phyloP scores from a whole-genome alignment of 2,113 vertebrate genomes.

The Podarcis muralis region DNA sequence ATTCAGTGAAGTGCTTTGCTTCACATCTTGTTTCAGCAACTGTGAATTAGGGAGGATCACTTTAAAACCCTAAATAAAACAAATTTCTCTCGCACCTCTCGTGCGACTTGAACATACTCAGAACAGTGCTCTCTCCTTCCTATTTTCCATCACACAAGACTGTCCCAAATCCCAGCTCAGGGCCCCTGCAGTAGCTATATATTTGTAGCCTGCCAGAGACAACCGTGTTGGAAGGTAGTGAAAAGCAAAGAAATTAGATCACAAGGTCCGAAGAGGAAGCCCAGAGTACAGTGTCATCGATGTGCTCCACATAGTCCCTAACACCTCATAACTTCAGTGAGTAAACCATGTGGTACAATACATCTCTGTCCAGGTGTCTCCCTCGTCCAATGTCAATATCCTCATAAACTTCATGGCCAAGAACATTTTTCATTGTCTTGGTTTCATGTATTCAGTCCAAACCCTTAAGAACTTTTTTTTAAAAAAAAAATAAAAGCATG shows the following conservation, averaged over 20 bases:
- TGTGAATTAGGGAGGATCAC: too few relatives aligned
- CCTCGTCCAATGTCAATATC: slow-evolving; percentile 19
- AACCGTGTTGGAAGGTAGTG: slow-evolving; percentile 3
- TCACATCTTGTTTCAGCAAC: too few relatives aligned
- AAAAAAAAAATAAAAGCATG: background rate
- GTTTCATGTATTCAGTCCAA: slow-evolving; percentile 16
- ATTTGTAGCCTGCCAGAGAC: slow-evolving; percentile 12
- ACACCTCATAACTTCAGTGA: slow-evolving; percentile 22
- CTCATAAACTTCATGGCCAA: slow-evolving; percentile 23
- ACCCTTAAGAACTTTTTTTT: background rate
- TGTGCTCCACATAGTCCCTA: background rate
- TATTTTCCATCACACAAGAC: background rate
- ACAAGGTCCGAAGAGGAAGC: slow-evolving; percentile 11
- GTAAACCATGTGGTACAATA: slow-evolving; percentile 20
- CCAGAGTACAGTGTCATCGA: slow-evolving; percentile 7
- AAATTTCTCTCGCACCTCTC: too few relatives aligned
- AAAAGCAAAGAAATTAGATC: slow-evolving; percentile 20
- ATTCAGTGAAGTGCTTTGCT: too few relatives aligned
- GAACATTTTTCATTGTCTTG: slow-evolving; percentile 28
- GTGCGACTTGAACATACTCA: background rate
- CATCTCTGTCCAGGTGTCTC: slow-evolving; percentile 8
- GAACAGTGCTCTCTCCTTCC: background rate
- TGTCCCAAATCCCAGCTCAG: background rate
- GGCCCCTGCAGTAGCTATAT: slow-evolving; percentile 10
- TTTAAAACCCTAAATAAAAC: too few relatives aligned